Percentiles rank a stretch among this genome's conserved stretches.
These are phyloP conservation scores for Tuberolachnus salignus DNA, from an alignment of 2,888 invertebrate genomes.

Conservation along the genomic window DNA sequence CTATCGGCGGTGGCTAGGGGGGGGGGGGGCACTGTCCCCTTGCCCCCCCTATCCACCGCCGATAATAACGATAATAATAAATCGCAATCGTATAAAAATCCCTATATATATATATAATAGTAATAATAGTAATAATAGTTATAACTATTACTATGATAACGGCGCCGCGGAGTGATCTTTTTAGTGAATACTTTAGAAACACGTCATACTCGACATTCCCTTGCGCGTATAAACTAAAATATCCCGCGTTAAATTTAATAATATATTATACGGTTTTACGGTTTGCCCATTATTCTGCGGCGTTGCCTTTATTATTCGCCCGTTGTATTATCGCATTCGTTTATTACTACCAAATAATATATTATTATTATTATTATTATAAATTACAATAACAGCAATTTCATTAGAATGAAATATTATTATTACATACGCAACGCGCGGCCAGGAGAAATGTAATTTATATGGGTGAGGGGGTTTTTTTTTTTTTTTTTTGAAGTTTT, in stretches of 20 bases:
- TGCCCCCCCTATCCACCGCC: too few species aligned
- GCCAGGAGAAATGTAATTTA: slow-evolving; percentile 29
- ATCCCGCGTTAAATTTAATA: slow-evolving; percentile 7
- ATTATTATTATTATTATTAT: slow-evolving; percentile 9
- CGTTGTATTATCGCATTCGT: slow-evolving; percentile 30
- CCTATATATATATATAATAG: too few species aligned
- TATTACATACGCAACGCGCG: neutral
- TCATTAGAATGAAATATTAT: slow-evolving; percentile 28
- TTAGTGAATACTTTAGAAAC: slow-evolving; percentile 37
- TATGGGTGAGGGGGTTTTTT: too few species aligned
- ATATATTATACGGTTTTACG: neutral
- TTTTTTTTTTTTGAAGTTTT: slow-evolving; percentile 1
- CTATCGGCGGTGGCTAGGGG: too few species aligned
- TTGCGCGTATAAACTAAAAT: slow-evolving; percentile 9
- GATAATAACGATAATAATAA: too few species aligned
- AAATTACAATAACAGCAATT: slow-evolving; percentile 28
- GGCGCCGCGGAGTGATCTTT: slow-evolving; percentile 8
- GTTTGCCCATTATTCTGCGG: neutral
- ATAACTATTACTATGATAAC: too few species aligned
- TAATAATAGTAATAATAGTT: too few species aligned
- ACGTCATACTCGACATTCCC: slow-evolving; percentile 37
- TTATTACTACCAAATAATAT: neutral
- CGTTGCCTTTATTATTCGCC: slow-evolving; percentile 3
- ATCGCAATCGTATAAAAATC: too few species aligned
- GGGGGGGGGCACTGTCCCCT: too few species aligned